These are phyloP conservation scores for Odocoileus hemionus DNA, from an alignment of 2,113 vertebrate genomes.

Conservation along the genomic window DNA sequence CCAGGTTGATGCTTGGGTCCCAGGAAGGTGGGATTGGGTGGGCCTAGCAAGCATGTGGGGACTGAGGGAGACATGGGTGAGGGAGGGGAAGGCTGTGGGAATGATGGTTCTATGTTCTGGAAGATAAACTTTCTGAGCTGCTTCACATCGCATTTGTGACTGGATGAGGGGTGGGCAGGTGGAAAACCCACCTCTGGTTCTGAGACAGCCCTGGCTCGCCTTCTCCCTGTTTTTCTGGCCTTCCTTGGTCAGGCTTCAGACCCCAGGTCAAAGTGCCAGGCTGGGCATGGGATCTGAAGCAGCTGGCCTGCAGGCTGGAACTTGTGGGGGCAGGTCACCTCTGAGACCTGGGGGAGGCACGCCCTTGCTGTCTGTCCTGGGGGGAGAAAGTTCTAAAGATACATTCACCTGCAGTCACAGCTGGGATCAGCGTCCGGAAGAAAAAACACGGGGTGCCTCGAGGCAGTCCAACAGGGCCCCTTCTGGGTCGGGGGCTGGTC, in stretches of 20 bases:
- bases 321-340: neutral
- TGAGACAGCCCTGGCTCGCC: neutral
- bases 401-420: neutral
- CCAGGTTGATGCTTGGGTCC: neutral
- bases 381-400: neutral
- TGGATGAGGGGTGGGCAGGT: neutral
- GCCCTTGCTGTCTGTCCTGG: neutral
- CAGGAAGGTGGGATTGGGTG: neutral
- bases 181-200: neutral
- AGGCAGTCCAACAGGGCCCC: neutral
- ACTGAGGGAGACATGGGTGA: neutral
- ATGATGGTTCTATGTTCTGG: neutral
- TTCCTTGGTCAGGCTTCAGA: neutral
- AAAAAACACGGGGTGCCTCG: accelerated
- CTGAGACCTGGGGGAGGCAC: neutral
- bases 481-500: neutral
- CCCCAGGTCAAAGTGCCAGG: neutral
- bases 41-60: neutral
- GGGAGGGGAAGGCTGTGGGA: neutral
- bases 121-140: neutral
- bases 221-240: neutral
- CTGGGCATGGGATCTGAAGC: neutral
- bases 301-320: neutral
- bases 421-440: neutral
- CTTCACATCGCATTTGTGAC: slow-evolving; percentile 14